Evolutionary conservation across 2,888 invertebrate genomes (phyloP).

Genomic region (Cerastis rubricosa): DNA sequence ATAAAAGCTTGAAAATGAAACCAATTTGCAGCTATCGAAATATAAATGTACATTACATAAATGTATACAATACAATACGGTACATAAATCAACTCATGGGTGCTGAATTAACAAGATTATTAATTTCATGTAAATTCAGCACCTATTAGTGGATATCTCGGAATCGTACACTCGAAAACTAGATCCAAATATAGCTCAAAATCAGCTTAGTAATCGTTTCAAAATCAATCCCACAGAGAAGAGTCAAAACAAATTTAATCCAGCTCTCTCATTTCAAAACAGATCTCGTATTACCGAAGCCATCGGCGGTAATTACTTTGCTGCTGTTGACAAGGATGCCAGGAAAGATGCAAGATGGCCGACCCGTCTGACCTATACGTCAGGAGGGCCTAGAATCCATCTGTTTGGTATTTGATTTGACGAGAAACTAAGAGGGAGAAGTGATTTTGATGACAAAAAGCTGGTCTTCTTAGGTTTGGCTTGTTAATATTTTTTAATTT

Average conservation of each 20-base stretch:
- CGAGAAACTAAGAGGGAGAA: not conserved
- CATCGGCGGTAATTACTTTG: slow-evolving; percentile 64
- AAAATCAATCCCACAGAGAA: slow-evolving; percentile 52
- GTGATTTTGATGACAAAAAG: not conserved
- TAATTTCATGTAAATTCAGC: not conserved
- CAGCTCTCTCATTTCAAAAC: slow-evolving; percentile 57
- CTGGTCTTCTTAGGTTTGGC: not conserved
- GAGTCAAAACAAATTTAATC: slow-evolving; percentile 64
- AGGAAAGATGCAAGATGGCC: slow-evolving; percentile 60
- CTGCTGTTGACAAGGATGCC: slow-evolving; percentile 60
- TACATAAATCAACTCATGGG: not conserved
- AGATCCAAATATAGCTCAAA: slow-evolving; percentile 1
- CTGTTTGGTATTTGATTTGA: slow-evolving; percentile 52
- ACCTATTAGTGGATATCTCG: not conserved
- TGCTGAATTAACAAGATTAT: too few relatives aligned
- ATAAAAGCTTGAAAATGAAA: not conserved
- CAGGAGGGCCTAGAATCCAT: slow-evolving; percentile 45
- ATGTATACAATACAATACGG: too few relatives aligned
- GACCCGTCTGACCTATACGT: slow-evolving; percentile 58
- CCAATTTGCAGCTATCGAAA: not conserved
- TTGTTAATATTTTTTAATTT: not conserved
- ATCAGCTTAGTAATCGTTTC: slow-evolving; percentile 15
- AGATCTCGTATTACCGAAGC: slow-evolving; percentile 63
- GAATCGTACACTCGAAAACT: not conserved
- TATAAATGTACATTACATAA: not conserved